Evolutionary conservation across 2,797 vertebrate species (phyloP), one percentile per base, ranked within the genome.

Genomic region (Parauchenoglanis punctatus): DNA sequence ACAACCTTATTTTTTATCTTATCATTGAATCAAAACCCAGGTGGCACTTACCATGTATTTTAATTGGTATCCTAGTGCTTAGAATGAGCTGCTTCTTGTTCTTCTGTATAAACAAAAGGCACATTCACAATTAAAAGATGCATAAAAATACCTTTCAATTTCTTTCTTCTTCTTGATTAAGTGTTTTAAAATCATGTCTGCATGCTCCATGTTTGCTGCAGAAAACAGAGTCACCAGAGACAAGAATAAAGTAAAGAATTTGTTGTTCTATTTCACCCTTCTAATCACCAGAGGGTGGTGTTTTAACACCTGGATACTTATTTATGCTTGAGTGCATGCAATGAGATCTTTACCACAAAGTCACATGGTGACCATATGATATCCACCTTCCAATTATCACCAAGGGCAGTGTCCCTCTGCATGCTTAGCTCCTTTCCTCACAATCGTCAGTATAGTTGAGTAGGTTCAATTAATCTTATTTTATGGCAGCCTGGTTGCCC

Each of bases 181-280:
- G 88, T 88, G 87, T 91, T 90, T 88, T 89, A 85, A 86, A 89
- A 86, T 89, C 75, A 89, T 87, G 78, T 72, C 88, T 89, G 88
- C 83, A 40, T 89, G 86, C 63, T 84, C 56, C 76, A 65, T 89
- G 90, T 91, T 81, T 87, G 83, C 82, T 25, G 73, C 49, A 54
- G 61, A 72, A 87, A 87, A 86, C 86, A 78, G 84, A 88, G 85
- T 75, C 88, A 86, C 70, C 46, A 58, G 82, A 85, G 86, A 54
- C 78, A 28, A 1, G 31, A 31, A 31, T 31, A 31, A 31, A 49
- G 44, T 25, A 73, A 73, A 73, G 10, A n/a, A 46, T 73, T 4
- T 73, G 40, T 46, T 10, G 1, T 73, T 73, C 5, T 73, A 20
- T 46, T 73, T 46, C 20, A 25, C 20, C 20, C 18, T 73, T 23